These are phyloP conservation scores for Euwallacea similis DNA, from an alignment of 1,140 invertebrate genomes.

Conservation along the genomic window DNA sequence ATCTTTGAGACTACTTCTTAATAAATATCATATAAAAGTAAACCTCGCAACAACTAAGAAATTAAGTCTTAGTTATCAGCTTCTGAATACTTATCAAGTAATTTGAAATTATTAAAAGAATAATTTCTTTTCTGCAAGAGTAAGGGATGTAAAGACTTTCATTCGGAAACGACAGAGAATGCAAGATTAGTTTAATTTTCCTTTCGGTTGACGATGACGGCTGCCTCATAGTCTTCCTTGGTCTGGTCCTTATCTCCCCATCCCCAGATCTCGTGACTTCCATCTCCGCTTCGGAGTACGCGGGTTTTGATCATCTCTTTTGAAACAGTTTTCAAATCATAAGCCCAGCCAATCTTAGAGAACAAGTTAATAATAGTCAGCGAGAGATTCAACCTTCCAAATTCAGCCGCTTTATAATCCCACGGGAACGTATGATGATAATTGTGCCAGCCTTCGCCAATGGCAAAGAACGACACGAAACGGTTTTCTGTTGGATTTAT, in stretches of 20 bases:
- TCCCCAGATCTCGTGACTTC: slow-evolving; percentile 56
- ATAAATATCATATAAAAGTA: too few relatives aligned
- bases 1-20: too few relatives aligned
- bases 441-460: slow-evolving; percentile 93
- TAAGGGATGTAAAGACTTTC: neutral
- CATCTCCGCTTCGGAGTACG: slow-evolving; percentile 77
- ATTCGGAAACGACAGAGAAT: neutral
- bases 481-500: slow-evolving; percentile 78
- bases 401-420: slow-evolving; percentile 88
- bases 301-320: slow-evolving; percentile 69
- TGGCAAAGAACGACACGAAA: slow-evolving; percentile 69
- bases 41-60: too few relatives aligned
- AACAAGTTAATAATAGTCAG: slow-evolving; percentile 85
- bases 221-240: slow-evolving; percentile 41
- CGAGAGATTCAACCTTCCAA: slow-evolving; percentile 81
- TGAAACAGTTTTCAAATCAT: slow-evolving; percentile 84
- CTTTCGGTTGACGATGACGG: slow-evolving; percentile 55
- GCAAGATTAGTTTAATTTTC: slow-evolving; percentile 2
- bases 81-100: too few relatives aligned
- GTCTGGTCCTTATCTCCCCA: slow-evolving; percentile 59
- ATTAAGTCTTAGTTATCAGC: too few relatives aligned
- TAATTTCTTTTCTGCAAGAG: neutral
- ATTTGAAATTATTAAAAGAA: too few relatives aligned
- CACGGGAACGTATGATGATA: slow-evolving; percentile 96
- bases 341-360: slow-evolving; percentile 83